phyloP scores from a whole-genome alignment of 1,140 invertebrate species.

The Palaemon carinicauda region DNA sequence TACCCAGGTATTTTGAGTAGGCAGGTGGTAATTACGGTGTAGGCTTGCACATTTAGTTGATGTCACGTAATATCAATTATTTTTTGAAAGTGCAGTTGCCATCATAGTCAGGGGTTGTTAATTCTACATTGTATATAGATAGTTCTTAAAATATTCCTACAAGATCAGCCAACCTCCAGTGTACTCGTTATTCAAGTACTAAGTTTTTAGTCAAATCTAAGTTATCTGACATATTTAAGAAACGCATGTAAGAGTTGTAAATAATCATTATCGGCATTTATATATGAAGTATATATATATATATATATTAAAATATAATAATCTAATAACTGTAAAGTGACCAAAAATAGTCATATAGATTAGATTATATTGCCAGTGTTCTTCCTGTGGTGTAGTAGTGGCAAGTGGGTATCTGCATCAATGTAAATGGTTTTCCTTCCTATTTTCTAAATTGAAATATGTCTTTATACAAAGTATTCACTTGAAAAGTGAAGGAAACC shows the following conservation, averaged over 20 bases:
- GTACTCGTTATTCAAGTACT: conserved; percentile 23
- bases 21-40: background rate
- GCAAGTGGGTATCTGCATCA: conserved; percentile 15
- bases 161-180: conserved; percentile 17
- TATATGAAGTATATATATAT: conserved; percentile 36
- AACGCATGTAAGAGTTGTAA: conserved; percentile 49
- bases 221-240: conserved; percentile 26
- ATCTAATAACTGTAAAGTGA: background rate
- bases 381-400: conserved; percentile 46
- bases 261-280: conserved; percentile 47
- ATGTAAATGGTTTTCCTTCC: background rate
- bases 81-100: conserved; percentile 1
- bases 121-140: conserved; percentile 19
- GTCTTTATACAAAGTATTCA: too few species aligned
- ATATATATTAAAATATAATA: too few species aligned
- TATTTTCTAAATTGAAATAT: background rate
- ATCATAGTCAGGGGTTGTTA: conserved; percentile 40
- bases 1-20: background rate
- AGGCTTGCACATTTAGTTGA: background rate
- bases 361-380: conserved; percentile 52
- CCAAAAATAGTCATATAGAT: conserved; percentile 52
- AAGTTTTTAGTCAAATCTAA: conserved; percentile 29
- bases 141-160: conserved; percentile 6
- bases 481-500: background rate
- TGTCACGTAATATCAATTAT: background rate